A percentile compares a stretch with the other conserved stretches of the same genome.
Conservation (phyloP, 2,113 vertebrate species). For the Mustela lutreola region DNA sequence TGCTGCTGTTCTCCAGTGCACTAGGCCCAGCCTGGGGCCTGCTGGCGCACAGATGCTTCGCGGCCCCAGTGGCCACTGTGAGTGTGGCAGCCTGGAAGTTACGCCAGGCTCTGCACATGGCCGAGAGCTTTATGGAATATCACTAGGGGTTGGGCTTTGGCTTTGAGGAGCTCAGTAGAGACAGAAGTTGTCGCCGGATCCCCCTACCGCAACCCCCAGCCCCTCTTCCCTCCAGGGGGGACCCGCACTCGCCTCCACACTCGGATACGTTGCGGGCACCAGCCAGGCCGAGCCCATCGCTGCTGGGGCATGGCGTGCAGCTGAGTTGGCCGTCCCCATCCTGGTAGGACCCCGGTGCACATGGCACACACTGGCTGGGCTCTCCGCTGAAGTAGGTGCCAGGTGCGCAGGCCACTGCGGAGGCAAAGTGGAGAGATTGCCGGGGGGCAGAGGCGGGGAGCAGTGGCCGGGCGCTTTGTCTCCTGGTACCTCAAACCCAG, state of each 20-base stretch:
- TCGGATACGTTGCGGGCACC: conserved; percentile 95
- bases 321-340: conserved; percentile 93
- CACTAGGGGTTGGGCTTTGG: not conserved
- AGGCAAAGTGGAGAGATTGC: conserved; percentile 60
- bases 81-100: accelerated
- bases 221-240: not conserved
- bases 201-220: not conserved
- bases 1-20: accelerated
- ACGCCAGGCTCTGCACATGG: not conserved
- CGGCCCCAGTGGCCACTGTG: accelerated
- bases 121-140: not conserved
- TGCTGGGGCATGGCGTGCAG: conserved; percentile 95
- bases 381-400: conserved; percentile 96
- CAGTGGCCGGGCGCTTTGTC: accelerated
- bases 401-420: conserved; percentile 91
- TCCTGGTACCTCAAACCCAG: not conserved
- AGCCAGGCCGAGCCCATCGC: conserved; percentile 89
- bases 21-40: accelerated
- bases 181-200: not conserved
- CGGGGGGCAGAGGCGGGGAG: not conserved
- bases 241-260: conserved; percentile 93
- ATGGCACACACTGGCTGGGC: conserved; percentile 91
- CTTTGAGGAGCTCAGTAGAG: not conserved
- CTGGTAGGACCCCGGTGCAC: conserved; percentile 94
- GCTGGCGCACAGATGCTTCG: accelerated